Base-by-base conservation (phyloP, 2,888 invertebrate genomes). In the Marasmarcha lunaedactyla region DNA sequence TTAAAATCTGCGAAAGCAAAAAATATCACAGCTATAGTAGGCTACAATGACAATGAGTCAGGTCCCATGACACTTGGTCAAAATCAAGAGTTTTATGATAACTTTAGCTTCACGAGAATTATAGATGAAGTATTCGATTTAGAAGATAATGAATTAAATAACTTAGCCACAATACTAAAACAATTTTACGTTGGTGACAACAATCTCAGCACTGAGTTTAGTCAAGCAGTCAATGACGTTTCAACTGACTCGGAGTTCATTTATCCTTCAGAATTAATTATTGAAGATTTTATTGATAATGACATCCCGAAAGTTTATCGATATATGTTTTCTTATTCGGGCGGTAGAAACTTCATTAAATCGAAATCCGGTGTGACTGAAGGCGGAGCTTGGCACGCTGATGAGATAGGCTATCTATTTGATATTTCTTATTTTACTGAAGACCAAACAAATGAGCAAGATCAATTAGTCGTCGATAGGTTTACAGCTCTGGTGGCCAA, bases 41-140 rank as follows among this genome's bases (percentile, higher is more conserved):
- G 76, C 1, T 71, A 62, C 34, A 69, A 52, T 34, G 54, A 58
- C 34, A 46, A 61, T 26, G 76, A 76, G 52, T 14, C 30, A 10
- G 37, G 58, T 7, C 4, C 12, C 0, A 2, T 1, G 1, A 55
- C 62, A 39, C 42, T 40, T 1, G 35, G 45, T 33, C 38, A 36
- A 44, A 40, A 48, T 6, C 34, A 40, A 5, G 52, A 54, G 13
- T 41, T 49, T 20, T 65, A 53, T 15, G 30, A 54, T 15, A 42
- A 45, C 4, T 12, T 9, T 2, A 15, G 36, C 4, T 34, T 14
- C 2, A 13, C 7, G 6, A 11, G 2, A 2, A 9, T 2, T 2
- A 12, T 41, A 7, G 33, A 15, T 11, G 2, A 9, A 6, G 11
- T 9, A 26, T 46, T 44, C 30, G 36, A 40, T 30, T 44, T 45